Base-by-base conservation (phyloP, 2,113 vertebrate species). In the Synchiropus splendidus region DNA sequence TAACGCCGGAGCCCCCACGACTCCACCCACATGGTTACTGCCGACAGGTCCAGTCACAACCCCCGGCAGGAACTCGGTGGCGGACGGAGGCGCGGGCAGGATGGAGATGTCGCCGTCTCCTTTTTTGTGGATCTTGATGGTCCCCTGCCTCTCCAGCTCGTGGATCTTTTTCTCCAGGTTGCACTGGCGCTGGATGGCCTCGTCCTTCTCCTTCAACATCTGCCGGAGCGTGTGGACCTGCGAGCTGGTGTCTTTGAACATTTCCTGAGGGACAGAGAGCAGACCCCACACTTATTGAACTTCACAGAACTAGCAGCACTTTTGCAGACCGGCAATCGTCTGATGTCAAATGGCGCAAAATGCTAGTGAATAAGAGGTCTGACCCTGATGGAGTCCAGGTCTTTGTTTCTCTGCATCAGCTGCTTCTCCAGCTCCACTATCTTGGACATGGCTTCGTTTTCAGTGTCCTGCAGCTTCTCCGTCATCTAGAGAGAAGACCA, bases 371-470 rank as follows among this genome's bases (percentile, higher is more conserved):
- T 4, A 5, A 38, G 11, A 16, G n/a, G 6, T 42, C 80, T 64
- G 43, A 95, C 92, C 89, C 87, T 90, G 49, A 91, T 80, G 44
- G 77, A 74, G 51, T 90, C 89, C 13, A 94, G 86, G 10, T 98
- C 93, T 73, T 95, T 96, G 67, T 97, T 92, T 16, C 87, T 83
- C 43, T 92, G 89, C 61, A 97, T 85, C 51, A 97, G 83, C 63
- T 92, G 92, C 73, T 93, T 96, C 77, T 98, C 93, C 75, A 98
- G 80, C 61, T 97, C 94, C 0, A 94, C 93, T 40, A 98, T 93
- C 54, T 92, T 87, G 74, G 90, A 89, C 87, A 98, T 92, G 46
- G 92, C 93, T 73, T 97, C 93, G 1, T 98, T 95, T 81, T 98
- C 94, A 56, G 88, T 83, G 77, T 98, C 94, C 80, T 92, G 87